Evolutionary conservation across 2,888 invertebrate genomes (phyloP), one percentile per base, ranked within the genome.

Genomic region (Spisula subtruncata): DNA sequence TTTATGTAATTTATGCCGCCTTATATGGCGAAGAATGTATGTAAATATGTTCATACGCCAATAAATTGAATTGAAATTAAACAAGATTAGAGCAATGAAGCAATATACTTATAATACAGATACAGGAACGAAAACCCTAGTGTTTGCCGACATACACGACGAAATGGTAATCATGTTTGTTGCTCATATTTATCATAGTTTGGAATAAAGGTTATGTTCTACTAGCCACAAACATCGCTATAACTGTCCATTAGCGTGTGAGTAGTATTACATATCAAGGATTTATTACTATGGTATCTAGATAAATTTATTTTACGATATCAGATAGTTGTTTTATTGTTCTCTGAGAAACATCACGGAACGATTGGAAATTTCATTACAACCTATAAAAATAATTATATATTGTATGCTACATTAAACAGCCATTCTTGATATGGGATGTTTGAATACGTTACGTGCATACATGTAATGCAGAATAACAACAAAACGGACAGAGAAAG

Each of bases 271-370:
- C 60, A 66, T 66, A 66, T 66, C 60, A 66, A 66, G 10, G 25
- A 25, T 66, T 66, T 66, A 66, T 66, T 66, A 25, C 60, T 25
- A 25, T 25, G 10, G 12, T 25, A 25, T 20, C 25, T 66, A 66
- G 60, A 66, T 66, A 66, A 66, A 66, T 66, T 66, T 66, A n/a
- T 66, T 66, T 66, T 66, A 66, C 25, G n/a, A n/a, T 25, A 25
- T 66, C 0, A 66, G 60, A 66, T 66, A 66, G 60, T 25, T n/a
- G 0, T 25, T 66, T 66, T 66, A 66, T 66, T 66, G 60, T 66
- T 66, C 10, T 66, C 60, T 66, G 60, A 25, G 25, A 25, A 66
- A 25, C 25, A 25, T 66, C 60, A 66, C 25, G 4, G 25, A 25
- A n/a, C 12, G 20, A 25, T 66, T 10, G 6, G 60, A 25, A 66